These are phyloP conservation scores for Odontothrips loti DNA, from an alignment of 2,888 invertebrate genomes.

Conservation along the genomic window DNA sequence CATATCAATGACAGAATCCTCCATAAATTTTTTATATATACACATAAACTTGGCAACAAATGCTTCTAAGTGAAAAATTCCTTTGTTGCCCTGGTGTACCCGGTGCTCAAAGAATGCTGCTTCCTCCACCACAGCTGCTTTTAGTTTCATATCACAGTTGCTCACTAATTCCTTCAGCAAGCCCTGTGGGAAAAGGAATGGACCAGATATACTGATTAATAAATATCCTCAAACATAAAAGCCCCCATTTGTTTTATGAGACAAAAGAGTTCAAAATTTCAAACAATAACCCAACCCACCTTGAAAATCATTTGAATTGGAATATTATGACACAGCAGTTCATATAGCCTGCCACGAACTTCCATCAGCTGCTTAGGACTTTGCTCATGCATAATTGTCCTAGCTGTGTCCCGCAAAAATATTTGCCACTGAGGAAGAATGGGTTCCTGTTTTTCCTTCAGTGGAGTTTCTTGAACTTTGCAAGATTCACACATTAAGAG, in stretches of 20 bases:
- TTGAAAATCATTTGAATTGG: constrained; percentile 89
- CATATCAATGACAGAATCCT: constrained; percentile 61
- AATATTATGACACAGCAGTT: constrained; percentile 88
- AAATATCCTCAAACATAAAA: not conserved
- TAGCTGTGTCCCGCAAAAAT: constrained; percentile 81
- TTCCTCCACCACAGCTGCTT: constrained; percentile 74
- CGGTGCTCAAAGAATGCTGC: constrained; percentile 92
- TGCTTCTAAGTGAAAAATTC: constrained; percentile 95
- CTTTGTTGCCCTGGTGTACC: constrained; percentile 86
- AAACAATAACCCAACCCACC: constrained; percentile 44
- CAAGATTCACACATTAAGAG: constrained; percentile 67
- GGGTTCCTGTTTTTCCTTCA: constrained; percentile 72
- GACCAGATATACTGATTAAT: constrained; percentile 17
- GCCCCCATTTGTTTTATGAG: not conserved
- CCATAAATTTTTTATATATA: constrained; percentile 83
- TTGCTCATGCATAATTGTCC: constrained; percentile 80
- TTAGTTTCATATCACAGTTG: constrained; percentile 86
- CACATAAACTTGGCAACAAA: constrained; percentile 96
- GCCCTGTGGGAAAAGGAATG: constrained; percentile 51
- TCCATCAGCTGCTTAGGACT: constrained; percentile 77
- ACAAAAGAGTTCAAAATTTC: not conserved
- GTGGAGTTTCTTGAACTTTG: constrained; percentile 51
- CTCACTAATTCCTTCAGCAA: constrained; percentile 76
- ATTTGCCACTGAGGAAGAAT: constrained; percentile 90
- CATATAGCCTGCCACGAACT: constrained; percentile 84